Evolutionary conservation across 2,113 vertebrate species (phyloP).

Genomic region (Vimba vimba): DNA sequence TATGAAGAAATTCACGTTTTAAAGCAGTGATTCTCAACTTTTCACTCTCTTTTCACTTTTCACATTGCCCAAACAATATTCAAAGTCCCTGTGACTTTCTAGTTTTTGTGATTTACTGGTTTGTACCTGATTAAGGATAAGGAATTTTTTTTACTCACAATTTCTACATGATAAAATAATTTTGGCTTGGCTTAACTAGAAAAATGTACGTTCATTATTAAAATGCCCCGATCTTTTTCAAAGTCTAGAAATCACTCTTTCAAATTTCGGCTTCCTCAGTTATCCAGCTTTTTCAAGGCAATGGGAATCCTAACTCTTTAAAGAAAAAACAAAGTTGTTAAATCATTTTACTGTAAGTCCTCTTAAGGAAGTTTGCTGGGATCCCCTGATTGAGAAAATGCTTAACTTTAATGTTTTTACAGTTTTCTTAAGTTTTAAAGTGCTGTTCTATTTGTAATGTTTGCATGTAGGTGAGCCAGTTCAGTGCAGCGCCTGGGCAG

Average conservation of each 20-base stretch:
- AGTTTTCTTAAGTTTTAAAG: too few relatives aligned
- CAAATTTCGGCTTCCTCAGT: not conserved
- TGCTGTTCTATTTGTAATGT: conserved; percentile 4
- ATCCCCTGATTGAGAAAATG: not conserved
- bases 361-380: not conserved
- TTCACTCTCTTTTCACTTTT: too few relatives aligned
- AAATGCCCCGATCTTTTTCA: not conserved
- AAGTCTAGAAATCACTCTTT: not conserved
- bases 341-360: not conserved
- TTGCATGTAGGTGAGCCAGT: conserved; percentile 86
- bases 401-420: too few relatives aligned
- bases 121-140: too few relatives aligned
- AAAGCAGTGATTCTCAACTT: not conserved
- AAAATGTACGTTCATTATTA: too few relatives aligned
- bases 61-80: too few relatives aligned
- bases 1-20: not conserved
- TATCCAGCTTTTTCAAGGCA: not conserved
- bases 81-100: too few relatives aligned
- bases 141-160: too few relatives aligned
- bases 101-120: too few relatives aligned
- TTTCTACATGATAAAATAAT: too few relatives aligned
- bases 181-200: too few relatives aligned
- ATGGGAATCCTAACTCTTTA: not conserved
- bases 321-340: not conserved
- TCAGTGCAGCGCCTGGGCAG: conserved; percentile 92